phyloP scores from a whole-genome alignment of 2,797 vertebrate genomes.

The Aplochiton taeniatus region DNA sequence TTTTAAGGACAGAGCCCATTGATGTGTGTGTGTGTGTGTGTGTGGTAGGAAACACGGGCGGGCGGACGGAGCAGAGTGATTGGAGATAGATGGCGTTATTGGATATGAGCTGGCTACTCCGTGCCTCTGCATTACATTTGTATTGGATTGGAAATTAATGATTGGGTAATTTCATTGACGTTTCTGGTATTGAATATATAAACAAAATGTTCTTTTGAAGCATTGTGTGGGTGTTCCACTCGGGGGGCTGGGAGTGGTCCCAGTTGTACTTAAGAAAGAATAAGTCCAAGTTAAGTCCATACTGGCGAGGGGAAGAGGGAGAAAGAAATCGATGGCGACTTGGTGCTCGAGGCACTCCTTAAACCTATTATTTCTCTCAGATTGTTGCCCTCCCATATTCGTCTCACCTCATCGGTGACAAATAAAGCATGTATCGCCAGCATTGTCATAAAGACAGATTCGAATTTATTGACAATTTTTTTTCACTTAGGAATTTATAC shows the following conservation, averaged over 20 bases:
- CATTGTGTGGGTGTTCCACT: constrained; percentile 59
- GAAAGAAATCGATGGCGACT: constrained; percentile 60
- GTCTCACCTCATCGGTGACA: constrained; percentile 56
- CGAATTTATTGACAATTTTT: constrained; percentile 64
- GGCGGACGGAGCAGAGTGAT: constrained; percentile 46
- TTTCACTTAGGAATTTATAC: constrained; percentile 61
- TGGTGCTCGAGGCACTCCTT: constrained; percentile 59
- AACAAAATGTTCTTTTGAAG: constrained; percentile 77
- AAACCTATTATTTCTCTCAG: constrained; percentile 68
- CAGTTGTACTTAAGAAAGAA: constrained; percentile 72
- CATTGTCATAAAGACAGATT: constrained; percentile 64
- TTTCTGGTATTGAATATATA: constrained; percentile 71
- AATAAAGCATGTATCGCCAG: constrained; percentile 66
- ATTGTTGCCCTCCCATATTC: constrained; percentile 62
- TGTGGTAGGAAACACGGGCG: constrained; percentile 24
- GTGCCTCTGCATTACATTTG: constrained; percentile 70
- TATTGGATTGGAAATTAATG: constrained; percentile 74
- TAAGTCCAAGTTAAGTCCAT: constrained; percentile 73
- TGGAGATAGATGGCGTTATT: constrained; percentile 66
- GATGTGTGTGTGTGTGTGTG: constrained; percentile 44
- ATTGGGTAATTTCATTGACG: constrained; percentile 73
- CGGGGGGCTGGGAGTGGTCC: constrained; percentile 42
- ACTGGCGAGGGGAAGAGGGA: constrained; percentile 65
- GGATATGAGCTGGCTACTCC: constrained; percentile 72
- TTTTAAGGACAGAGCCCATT: constrained; percentile 69